Evolutionary conservation across 2,113 vertebrate species (phyloP).

Genomic region (Indicator indicator): DNA sequence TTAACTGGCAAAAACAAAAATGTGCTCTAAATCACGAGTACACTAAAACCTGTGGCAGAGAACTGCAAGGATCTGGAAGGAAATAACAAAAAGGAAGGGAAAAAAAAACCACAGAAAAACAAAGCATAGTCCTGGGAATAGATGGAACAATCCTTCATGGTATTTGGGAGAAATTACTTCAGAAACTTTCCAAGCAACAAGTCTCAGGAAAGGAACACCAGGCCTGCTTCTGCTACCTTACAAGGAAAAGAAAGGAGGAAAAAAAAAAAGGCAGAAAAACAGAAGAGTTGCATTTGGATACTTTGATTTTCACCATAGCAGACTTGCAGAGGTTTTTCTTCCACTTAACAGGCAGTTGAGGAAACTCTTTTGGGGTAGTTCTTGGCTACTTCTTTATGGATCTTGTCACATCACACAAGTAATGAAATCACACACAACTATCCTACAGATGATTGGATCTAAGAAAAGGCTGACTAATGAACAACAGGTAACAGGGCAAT

Average conservation of each 20-base stretch:
- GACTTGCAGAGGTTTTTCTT: background rate
- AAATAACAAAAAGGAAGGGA: background rate
- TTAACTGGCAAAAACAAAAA: conserved; percentile 32
- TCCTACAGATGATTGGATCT: background rate
- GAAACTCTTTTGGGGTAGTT: background rate
- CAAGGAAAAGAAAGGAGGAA: background rate
- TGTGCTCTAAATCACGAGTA: background rate
- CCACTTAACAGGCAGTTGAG: background rate
- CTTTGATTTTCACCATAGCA: background rate
- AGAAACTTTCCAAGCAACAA: background rate
- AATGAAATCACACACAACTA: background rate
- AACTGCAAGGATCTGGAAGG: background rate
- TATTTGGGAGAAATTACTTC: background rate
- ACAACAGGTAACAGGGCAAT: background rate
- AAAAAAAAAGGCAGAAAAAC: background rate
- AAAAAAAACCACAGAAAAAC: too few relatives aligned
- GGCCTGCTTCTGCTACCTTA: background rate
- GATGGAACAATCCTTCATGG: background rate
- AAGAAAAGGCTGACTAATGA: background rate
- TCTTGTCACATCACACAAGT: background rate
- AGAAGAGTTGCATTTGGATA: background rate
- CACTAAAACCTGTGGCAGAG: background rate
- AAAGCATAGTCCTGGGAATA: background rate
- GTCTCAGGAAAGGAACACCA: background rate
- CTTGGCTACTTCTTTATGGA: background rate